Conservation (phyloP, 2,888 invertebrate genomes). For the Netelia virgata region DNA sequence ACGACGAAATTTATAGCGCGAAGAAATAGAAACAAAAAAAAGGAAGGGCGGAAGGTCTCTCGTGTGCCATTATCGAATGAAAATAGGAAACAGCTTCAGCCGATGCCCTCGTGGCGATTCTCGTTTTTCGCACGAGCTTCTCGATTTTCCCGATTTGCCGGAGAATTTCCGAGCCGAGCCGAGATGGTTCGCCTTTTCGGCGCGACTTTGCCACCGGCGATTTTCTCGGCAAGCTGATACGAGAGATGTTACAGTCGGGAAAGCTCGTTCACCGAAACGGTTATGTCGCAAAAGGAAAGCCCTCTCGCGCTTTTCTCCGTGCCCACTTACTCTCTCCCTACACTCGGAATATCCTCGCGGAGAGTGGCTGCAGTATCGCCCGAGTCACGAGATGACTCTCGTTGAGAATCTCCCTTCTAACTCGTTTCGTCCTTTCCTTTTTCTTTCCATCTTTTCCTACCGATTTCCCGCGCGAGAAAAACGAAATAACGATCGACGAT, state of each 20-base stretch:
- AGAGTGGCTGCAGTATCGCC: slow-evolving; percentile 24
- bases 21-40: slow-evolving; percentile 19
- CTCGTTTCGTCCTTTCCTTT: neutral
- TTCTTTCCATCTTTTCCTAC: slow-evolving; percentile 1
- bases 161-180: neutral
- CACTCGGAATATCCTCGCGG: slow-evolving; percentile 36
- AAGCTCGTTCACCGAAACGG: slow-evolving; percentile 59
- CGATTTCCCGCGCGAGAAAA: slow-evolving; percentile 2
- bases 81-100: slow-evolving; percentile 48
- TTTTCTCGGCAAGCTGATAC: slow-evolving; percentile 48
- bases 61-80: slow-evolving; percentile 51
- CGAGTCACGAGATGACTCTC: slow-evolving; percentile 15
- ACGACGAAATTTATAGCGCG: neutral
- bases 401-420: slow-evolving; percentile 19
- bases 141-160: slow-evolving; percentile 52
- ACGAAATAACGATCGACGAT: slow-evolving; percentile 9
- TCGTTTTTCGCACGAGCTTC: neutral
- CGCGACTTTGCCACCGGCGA: slow-evolving; percentile 33
- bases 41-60: slow-evolving; percentile 15
- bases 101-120: slow-evolving; percentile 29
- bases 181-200: slow-evolving; percentile 23
- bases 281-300: slow-evolving; percentile 56
- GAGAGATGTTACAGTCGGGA: slow-evolving; percentile 36
- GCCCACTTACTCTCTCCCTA: neutral
- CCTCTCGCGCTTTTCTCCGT: neutral